Base-by-base conservation (phyloP, 2,797 vertebrate species). In the Masticophis lateralis region DNA sequence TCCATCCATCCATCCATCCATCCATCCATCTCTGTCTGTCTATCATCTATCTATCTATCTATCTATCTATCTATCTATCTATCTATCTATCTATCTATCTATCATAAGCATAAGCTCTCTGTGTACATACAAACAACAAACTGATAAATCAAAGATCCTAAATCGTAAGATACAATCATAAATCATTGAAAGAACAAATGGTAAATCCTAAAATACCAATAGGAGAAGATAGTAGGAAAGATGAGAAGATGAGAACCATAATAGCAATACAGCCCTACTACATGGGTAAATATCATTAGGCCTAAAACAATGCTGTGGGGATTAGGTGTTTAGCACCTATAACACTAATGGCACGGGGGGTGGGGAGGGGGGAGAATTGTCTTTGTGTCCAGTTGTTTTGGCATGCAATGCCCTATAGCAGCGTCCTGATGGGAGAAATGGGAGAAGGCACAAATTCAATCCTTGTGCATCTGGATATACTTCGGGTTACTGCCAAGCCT, bases 281-380 rank as follows among this genome's bases (percentile, higher is more conserved):
- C 2, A 16, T 8, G 2, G 28, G 13, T 69, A 63, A 63, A 63
- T n/a, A n/a, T 2, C 63, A 5, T 66, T n/a, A n/a, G 63, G 13
- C 63, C n/a, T 69, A 16, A 69, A 13, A 32, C 5, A 69, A 1
- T 69, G 13, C 2, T 69, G 28, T 32, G 5, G 13, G 5, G 32
- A 69, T 32, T 16, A 32, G 28, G 13, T 69, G 5, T 32, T 69
- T 16, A n/a, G 63, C 28, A n/a, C 25, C 3, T 11, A 11, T 27
- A 10, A 25, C 12, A 66, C 12, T 1, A 14, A 66, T n/a, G 63
- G 63, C 28, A 69, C 5, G 0, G 28, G 63, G 12, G 63, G 12
- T 5, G 0, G 7, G 9, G 51, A 8, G 51, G 51, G 8, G 25
- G 3, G 1, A 6, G 7, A 51, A 7, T 0, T 32, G n/a, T 32